Evolutionary conservation across 2,113 vertebrate genomes (phyloP), one percentile per base, ranked within the genome.

Genomic region (Myotis yumanensis): DNA sequence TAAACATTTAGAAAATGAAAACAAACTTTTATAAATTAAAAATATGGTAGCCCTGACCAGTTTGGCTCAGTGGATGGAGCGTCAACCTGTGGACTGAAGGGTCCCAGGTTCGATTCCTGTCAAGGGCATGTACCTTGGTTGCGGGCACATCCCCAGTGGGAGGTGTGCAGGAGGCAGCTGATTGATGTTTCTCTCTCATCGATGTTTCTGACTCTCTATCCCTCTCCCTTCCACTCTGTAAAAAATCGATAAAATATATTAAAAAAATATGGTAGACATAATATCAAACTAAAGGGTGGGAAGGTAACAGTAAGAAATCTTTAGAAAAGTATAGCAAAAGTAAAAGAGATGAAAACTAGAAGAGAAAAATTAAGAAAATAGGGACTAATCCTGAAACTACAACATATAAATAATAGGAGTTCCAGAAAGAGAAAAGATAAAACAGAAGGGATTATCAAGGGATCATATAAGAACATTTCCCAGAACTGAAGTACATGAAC

Each of bases 1-100:
- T 79, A 80, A 76, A 79, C 15, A 69, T 73, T 88, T 52, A 76
- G 64, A 77, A 90, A 88, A 91, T 66, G 40, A 64, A 91, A 93
- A 23, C 7, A 57, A 71, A 20, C 20, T 64, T 85, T 71, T 37
- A 75, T 35, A 82, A 48, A 80, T 73, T 73, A 79, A 87, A 95
- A 89, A 48, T 75, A 25, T 16, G 15, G 40, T 3, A 54, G 79
- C 43, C 7, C 43, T 43, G 43, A 43, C 43, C 43, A 1, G 43
- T 43, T 43, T 43, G 43, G 43, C 43, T 43, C 43, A 43, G 43
- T 43, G 43, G 43, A 43, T 43, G 43, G 43, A 43, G 43, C 43
- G 43, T 43, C 43, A 1, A 1, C 43, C 43, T 43, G 43, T 1
- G 43, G 43, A 43, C 43, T 43, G 7, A 43, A 43, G 43, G 43